phyloP scores from a whole-genome alignment of 1,140 invertebrate species.

The Drosophila yakuba region DNA sequence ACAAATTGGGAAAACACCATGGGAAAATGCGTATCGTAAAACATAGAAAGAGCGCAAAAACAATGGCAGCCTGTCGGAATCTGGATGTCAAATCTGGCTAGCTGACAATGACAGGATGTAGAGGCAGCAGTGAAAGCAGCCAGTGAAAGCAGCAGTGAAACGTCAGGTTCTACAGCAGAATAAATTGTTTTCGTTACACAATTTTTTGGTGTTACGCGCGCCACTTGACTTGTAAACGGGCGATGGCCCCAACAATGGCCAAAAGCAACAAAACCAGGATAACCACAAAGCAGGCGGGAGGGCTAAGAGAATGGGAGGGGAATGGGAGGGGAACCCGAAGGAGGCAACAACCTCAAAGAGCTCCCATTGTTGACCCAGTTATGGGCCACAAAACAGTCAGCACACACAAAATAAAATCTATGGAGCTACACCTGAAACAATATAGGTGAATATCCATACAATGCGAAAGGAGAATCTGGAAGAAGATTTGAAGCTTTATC shows the following conservation, averaged over 20 bases:
- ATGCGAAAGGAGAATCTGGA: no score
- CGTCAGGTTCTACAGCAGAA: slow-evolving; percentile 64
- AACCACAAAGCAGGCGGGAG: slow-evolving; percentile 26
- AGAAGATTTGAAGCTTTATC: no score
- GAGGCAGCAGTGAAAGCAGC: neutral
- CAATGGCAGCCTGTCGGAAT: slow-evolving; percentile 34
- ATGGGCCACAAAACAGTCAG: slow-evolving; percentile 71
- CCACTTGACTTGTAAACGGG: slow-evolving; percentile 80
- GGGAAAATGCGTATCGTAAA: slow-evolving; percentile 54
- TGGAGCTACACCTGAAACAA: slow-evolving; percentile 20
- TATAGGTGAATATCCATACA: neutral
- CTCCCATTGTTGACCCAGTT: slow-evolving; percentile 76
- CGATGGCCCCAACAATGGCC: slow-evolving; percentile 42
- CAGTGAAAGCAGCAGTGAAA: slow-evolving; percentile 11
- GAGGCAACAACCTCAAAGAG: slow-evolving; percentile 28
- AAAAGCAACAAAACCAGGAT: slow-evolving; percentile 30
- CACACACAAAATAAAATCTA: slow-evolving; percentile 63
- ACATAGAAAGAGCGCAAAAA: slow-evolving; percentile 46
- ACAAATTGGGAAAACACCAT: slow-evolving; percentile 4
- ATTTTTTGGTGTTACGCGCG: slow-evolving; percentile 74
- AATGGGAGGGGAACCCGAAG: neutral
- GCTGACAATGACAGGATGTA: slow-evolving; percentile 54
- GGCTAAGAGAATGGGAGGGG: neutral
- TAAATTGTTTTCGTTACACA: slow-evolving; percentile 79
- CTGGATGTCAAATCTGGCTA: slow-evolving; percentile 69